These are phyloP conservation scores for Augochlorella aurata DNA, from an alignment of 2,888 invertebrate species.

Conservation along the genomic window DNA sequence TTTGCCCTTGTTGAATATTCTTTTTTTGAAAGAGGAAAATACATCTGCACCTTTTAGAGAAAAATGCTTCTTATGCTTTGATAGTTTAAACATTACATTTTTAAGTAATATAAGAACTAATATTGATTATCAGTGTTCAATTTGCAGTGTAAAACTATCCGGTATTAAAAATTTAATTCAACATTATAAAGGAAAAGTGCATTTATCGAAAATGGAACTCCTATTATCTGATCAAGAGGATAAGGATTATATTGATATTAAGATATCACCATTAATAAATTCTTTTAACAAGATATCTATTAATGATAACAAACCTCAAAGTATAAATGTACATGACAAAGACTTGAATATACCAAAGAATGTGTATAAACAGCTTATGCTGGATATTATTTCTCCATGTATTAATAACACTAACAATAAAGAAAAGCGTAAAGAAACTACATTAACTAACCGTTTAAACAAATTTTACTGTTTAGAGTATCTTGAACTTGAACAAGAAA, in stretches of 20 bases:
- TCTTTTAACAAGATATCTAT: not conserved
- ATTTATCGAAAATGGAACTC: not conserved
- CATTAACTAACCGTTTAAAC: not conserved
- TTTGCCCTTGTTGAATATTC: not conserved
- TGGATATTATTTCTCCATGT: not conserved
- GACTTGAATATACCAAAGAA: not conserved
- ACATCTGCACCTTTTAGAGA: not conserved
- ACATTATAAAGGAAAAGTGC: not conserved
- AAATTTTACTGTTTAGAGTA: not conserved
- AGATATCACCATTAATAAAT: not conserved
- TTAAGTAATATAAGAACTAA: not conserved
- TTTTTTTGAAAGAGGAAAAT: not conserved
- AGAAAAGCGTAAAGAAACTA: not conserved
- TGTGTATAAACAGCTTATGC: not conserved
- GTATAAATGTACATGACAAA: not conserved
- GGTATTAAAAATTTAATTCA: not conserved
- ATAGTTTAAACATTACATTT: not conserved
- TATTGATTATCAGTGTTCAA: constrained; percentile 8
- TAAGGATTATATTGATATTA: not conserved
- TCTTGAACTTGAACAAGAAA: constrained; percentile 33
- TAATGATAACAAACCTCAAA: not conserved
- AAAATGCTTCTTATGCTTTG: not conserved
- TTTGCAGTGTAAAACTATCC: constrained; percentile 8
- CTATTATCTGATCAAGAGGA: not conserved
- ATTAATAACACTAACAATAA: accelerated